These are phyloP conservation scores for Plutomurus gul DNA, from an alignment of 1,140 invertebrate species.

Conservation along the genomic window DNA sequence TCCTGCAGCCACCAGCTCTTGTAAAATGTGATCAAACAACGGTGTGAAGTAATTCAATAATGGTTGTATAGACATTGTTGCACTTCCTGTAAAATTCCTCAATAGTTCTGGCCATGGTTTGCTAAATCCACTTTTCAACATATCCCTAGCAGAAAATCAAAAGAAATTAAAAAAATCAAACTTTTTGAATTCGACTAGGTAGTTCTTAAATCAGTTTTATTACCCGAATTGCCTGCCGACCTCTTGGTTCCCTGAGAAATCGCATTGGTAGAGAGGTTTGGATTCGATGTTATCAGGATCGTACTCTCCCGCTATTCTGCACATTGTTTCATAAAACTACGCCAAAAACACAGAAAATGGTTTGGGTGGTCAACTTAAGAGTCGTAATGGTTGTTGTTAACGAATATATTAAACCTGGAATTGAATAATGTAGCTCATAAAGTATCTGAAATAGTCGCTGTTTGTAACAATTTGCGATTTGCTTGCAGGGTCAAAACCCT, in stretches of 20 bases:
- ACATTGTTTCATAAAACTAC: slow-evolving; percentile 60
- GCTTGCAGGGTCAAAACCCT: slow-evolving; percentile 60
- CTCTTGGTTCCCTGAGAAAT: slow-evolving; percentile 58
- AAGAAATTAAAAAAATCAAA: not conserved
- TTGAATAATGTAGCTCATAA: slow-evolving; percentile 61
- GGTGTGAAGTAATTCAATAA: slow-evolving; percentile 55
- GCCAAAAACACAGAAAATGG: slow-evolving; percentile 63
- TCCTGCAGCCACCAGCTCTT: slow-evolving; percentile 36
- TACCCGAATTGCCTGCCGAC: slow-evolving; percentile 57
- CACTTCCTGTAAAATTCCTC: slow-evolving; percentile 57
- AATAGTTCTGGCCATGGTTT: slow-evolving; percentile 60
- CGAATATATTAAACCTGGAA: no score
- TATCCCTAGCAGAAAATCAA: slow-evolving; percentile 55
- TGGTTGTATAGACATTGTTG: slow-evolving; percentile 57
- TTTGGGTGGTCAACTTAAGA: no score
- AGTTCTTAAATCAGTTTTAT: not conserved
- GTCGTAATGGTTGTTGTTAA: slow-evolving; percentile 25
- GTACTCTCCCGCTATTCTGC: slow-evolving; percentile 55
- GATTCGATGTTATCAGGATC: slow-evolving; percentile 51
- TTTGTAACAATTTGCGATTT: slow-evolving; percentile 62
- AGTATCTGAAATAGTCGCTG: slow-evolving; percentile 59
- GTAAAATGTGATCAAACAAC: slow-evolving; percentile 46
- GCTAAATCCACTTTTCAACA: slow-evolving; percentile 60
- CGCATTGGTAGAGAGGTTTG: slow-evolving; percentile 58
- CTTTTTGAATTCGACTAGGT: no score